Conservation (phyloP, 2,113 vertebrate species). For the Riparia riparia region DNA sequence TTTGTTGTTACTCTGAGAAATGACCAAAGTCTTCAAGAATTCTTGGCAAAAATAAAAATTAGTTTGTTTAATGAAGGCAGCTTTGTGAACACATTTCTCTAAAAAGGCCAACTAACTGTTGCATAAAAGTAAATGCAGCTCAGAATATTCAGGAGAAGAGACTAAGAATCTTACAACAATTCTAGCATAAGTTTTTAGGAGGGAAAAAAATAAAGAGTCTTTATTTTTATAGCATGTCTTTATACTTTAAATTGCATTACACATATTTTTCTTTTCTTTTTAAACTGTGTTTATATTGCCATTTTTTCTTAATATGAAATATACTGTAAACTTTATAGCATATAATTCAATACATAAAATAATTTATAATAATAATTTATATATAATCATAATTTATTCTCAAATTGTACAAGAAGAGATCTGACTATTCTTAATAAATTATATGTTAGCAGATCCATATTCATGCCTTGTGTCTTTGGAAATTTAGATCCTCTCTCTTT, state of each 20-base stretch:
- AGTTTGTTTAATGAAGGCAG: background rate
- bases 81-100: background rate
- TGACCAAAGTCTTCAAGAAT: background rate
- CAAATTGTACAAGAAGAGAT: background rate
- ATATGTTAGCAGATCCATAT: background rate
- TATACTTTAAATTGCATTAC: background rate
- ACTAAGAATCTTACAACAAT: background rate
- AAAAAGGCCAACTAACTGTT: background rate
- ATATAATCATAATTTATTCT: background rate
- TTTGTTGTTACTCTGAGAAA: background rate
- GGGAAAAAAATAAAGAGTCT: background rate
- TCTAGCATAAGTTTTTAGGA: background rate
- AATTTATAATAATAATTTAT: background rate
- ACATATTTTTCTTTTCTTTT: background rate
- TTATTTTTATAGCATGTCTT: background rate
- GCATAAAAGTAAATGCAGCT: background rate
- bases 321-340: background rate
- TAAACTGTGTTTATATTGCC: background rate
- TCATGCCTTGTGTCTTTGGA: background rate
- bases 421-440: background rate
- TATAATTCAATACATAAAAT: background rate
- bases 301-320: background rate
- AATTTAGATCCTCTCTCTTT: background rate
- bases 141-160: background rate
- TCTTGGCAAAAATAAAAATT: background rate